phyloP scores from a whole-genome alignment of 2,888 invertebrate genomes.

The Molanna angustata region DNA sequence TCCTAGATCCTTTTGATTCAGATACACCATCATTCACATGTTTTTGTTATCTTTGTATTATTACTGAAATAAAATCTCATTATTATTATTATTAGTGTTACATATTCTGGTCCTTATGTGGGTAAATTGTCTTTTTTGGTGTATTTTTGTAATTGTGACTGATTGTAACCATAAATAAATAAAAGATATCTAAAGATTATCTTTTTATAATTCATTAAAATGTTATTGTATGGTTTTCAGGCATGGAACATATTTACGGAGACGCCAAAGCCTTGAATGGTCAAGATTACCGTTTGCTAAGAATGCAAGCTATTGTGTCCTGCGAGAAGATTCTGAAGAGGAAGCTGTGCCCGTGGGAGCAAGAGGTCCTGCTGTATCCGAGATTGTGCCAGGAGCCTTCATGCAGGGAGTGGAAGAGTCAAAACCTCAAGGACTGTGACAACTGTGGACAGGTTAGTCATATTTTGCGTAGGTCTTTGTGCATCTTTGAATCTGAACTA shows the following conservation, averaged over 20 bases:
- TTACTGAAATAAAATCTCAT: too few species aligned
- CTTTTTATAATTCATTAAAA: not conserved
- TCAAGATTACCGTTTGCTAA: slow-evolving; percentile 60
- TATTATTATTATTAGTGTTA: too few species aligned
- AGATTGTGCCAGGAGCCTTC: slow-evolving; percentile 54
- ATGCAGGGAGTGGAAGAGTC: slow-evolving; percentile 57
- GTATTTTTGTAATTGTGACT: too few species aligned
- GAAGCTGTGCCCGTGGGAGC: slow-evolving; percentile 61
- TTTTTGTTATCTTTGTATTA: too few species aligned
- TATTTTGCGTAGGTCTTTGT: too few species aligned
- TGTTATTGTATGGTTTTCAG: slow-evolving; percentile 39
- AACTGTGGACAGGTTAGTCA: slow-evolving; percentile 55
- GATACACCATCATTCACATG: too few species aligned
- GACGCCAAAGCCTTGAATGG: slow-evolving; percentile 50
- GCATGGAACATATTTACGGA: slow-evolving; percentile 54
- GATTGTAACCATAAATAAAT: too few species aligned
- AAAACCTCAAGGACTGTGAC: slow-evolving; percentile 52
- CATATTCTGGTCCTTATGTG: too few species aligned
- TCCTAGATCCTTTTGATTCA: too few species aligned
- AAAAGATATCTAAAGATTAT: not conserved
- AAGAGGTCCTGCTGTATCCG: slow-evolving; percentile 67
- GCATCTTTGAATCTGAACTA: too few species aligned
- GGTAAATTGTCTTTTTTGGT: too few species aligned
- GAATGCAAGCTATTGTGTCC: slow-evolving; percentile 60
- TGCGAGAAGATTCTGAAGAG: slow-evolving; percentile 59